phyloP scores from a whole-genome alignment of 1,140 invertebrate species.

The Apis cerana region DNA sequence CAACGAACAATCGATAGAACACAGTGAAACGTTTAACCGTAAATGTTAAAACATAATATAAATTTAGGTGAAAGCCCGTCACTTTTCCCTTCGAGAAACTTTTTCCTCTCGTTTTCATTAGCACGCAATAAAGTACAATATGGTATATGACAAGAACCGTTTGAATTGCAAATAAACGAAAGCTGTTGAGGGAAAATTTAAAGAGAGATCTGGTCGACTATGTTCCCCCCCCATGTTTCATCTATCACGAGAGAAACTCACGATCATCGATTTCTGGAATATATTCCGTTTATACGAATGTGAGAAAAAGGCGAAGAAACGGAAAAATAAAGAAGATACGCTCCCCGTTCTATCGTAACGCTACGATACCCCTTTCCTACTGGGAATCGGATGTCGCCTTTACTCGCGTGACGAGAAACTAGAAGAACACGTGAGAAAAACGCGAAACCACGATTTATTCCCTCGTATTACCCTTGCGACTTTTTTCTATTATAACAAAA shows the following conservation, averaged over 20 bases:
- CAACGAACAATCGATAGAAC: neutral
- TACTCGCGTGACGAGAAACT: constrained; percentile 61
- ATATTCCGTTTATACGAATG: neutral
- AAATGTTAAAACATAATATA: neutral
- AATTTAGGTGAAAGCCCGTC: constrained; percentile 23
- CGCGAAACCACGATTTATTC: constrained; percentile 45
- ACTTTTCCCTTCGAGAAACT: constrained; percentile 25
- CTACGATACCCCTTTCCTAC: constrained; percentile 33
- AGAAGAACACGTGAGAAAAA: constrained; percentile 63
- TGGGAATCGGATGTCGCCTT: constrained; percentile 62
- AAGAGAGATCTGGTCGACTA: constrained; percentile 14
- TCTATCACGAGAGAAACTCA: neutral
- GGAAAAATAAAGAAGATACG: constrained; percentile 45
- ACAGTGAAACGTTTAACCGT: neutral
- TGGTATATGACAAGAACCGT: constrained; percentile 4
- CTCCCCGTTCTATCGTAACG: constrained; percentile 23
- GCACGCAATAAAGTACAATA: constrained; percentile 16
- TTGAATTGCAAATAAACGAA: constrained; percentile 35
- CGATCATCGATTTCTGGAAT: constrained; percentile 7
- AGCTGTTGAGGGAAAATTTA: constrained; percentile 6
- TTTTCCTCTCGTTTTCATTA: constrained; percentile 23
- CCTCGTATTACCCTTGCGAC: constrained; percentile 36
- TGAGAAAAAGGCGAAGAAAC: constrained; percentile 11
- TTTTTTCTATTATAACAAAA: constrained; percentile 27
- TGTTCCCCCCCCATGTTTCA: neutral